Evolutionary conservation across 2,888 invertebrate species (phyloP), one percentile per base, ranked within the genome.

Genomic region (Nomada goodeniana): DNA sequence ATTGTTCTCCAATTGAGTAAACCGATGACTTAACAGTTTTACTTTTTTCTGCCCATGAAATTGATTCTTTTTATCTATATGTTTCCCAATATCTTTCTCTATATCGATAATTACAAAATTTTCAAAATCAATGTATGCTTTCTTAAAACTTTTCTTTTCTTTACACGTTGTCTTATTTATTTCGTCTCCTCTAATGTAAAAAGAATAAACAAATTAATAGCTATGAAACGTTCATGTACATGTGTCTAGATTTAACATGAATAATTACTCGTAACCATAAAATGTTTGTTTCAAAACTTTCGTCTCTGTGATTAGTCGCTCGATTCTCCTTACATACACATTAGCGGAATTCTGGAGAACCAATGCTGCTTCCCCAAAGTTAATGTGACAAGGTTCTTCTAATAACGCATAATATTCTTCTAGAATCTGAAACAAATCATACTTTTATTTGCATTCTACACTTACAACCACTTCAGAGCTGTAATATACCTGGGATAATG

Each of bases 351-450:
- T 96, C 94, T 97, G 97, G 85, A 98, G 93, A 81, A 98, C 94
- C 86, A 97, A 93, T n/a, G 97, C 97, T 77, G 97, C 96, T 94
- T 97, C 96, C 1, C 96, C 95, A 94, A 97, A 97, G 93, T 97
- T 97, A 9, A 92, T 85, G 20, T 89, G 80, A n/a, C 83, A 76
- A 0, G 88, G 84, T 55, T 88, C 79, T 67, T 90, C 88, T 7
- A 93, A 76, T 59, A 92, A 80, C 3, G 80, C 83, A 55, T 83
- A 89, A 81, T 93, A 93, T 20, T 90, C 86, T 44, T 90, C 88
- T 55, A 93, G 70, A 20, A 91, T 83, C 92, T 93, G 77, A 23
- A 78, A 74, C 42, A 76, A 15, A n/a, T 72, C 50, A 20, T 42
- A 42, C 2, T 23, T 36, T 26, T 61, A 13, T 50, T 13, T 23